Base-by-base conservation (phyloP, 2,797 vertebrate genomes). In the Pyrocephalus nanus region DNA sequence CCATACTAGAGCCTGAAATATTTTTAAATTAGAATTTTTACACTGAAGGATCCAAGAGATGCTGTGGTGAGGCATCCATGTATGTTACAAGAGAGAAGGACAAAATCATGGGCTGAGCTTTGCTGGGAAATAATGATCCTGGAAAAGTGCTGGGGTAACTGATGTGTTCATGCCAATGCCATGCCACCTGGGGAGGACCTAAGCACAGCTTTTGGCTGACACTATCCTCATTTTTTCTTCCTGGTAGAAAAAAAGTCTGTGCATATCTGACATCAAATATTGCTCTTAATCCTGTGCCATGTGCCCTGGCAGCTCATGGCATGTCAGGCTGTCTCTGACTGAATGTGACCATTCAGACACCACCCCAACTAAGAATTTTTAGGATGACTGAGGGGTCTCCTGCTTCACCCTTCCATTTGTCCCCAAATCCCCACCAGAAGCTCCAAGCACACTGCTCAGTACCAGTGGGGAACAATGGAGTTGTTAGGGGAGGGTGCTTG, bases 151-250 rank as follows among this genome's bases (percentile, higher is more conserved):
- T 70, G 69, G n/a, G 16, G 6, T 66, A 55, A n/a, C 19, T 3
- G 19, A 23, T 0, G 2, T 7, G 10, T 48, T 87, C 5, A 2
- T 42, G 17, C 40, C 1, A 0, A 27, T 50, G 47, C 1, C 0
- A 1, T 42, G 62, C 26, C 26, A 64, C 51, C 51, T 54, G 47
- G 45, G 51, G 62, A 72, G 34, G n/a, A 47, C 20, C 29, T 34
- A n/a, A 66, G 27, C 36, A 34, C 34, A 36, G 21, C 27, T 80
- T 69, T 51, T 58, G 40, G 19, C 30, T 30, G 43, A 22, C 34
- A 22, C 10, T 42, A 10, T 22, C 22, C 38, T 40, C 1, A 3
- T 75, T 57, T 90, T 55, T 47, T 54, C 15, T 76, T 91, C 57
- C 55, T 57, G 36, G 9, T 65, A 34, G 34, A 40, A 61, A 72